phyloP scores from a whole-genome alignment of 2,113 vertebrate species.

The Scytalopus superciliaris region DNA sequence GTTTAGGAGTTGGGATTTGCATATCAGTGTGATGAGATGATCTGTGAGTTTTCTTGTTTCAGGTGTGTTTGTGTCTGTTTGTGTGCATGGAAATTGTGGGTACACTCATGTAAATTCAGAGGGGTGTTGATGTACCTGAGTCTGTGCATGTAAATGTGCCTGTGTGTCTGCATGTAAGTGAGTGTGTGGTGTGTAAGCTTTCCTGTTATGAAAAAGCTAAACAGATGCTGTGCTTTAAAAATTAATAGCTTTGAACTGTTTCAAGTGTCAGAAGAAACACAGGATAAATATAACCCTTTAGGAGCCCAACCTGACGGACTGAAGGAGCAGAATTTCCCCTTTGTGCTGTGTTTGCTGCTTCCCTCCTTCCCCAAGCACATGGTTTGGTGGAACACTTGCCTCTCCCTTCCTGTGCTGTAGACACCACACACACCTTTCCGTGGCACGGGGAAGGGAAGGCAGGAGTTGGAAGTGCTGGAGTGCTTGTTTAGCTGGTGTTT shows the following conservation, averaged over 20 bases:
- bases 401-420: neutral
- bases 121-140: neutral
- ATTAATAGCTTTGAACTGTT: constrained; percentile 80
- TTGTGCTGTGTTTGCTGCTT: neutral
- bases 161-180: neutral
- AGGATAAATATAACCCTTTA: constrained; percentile 63
- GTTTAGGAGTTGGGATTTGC: neutral
- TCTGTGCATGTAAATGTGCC: neutral
- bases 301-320: neutral
- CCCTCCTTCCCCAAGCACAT: neutral
- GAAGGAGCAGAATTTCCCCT: neutral
- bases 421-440: neutral
- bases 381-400: neutral
- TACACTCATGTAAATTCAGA: neutral
- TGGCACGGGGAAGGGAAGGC: neutral
- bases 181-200: constrained; percentile 46
- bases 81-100: neutral
- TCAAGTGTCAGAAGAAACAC: constrained; percentile 77
- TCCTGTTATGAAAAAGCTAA: constrained; percentile 61
- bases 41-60: neutral
- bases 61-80: neutral
- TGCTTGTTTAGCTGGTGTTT: neutral
- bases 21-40: neutral
- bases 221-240: constrained; percentile 81
- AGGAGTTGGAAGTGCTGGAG: neutral